These are phyloP conservation scores for Hapalemur alaotrensis DNA, from an alignment of 2,797 vertebrate species.

Conservation along the genomic window DNA sequence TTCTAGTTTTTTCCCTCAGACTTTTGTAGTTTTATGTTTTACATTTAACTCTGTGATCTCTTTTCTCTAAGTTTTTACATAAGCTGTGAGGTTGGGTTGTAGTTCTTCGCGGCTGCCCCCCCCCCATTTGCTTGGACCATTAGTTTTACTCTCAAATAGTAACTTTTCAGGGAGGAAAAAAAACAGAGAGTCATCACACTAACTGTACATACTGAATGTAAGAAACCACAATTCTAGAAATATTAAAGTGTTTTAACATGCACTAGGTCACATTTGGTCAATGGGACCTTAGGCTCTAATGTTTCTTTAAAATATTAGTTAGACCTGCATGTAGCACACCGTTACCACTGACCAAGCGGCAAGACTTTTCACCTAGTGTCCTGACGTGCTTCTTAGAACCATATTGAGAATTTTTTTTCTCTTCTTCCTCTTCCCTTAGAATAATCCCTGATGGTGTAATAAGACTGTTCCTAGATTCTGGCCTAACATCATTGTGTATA, in stretches of 20 bases:
- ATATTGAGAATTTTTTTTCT: background rate
- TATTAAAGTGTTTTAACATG: conserved; percentile 2
- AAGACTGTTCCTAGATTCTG: background rate
- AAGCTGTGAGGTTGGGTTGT: background rate
- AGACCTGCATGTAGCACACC: background rate
- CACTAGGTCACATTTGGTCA: conserved; percentile 5
- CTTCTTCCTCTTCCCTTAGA: background rate
- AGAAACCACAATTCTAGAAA: background rate
- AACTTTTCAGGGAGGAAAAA: background rate
- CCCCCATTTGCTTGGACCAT: background rate
- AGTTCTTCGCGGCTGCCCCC: too few relatives aligned
- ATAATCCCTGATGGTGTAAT: background rate
- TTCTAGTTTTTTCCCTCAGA: background rate
- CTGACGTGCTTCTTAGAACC: background rate
- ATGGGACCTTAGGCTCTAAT: background rate
- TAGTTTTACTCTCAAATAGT: background rate
- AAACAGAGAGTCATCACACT: background rate
- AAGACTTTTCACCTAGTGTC: background rate
- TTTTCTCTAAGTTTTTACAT: background rate
- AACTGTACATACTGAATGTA: background rate
- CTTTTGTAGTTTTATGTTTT: background rate
- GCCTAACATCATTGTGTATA: background rate
- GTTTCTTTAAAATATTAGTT: background rate
- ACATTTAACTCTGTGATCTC: background rate
- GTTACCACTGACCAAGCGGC: background rate